These are phyloP conservation scores for Adineta ricciae DNA, from an alignment of 2,888 invertebrate species.

Conservation along the genomic window DNA sequence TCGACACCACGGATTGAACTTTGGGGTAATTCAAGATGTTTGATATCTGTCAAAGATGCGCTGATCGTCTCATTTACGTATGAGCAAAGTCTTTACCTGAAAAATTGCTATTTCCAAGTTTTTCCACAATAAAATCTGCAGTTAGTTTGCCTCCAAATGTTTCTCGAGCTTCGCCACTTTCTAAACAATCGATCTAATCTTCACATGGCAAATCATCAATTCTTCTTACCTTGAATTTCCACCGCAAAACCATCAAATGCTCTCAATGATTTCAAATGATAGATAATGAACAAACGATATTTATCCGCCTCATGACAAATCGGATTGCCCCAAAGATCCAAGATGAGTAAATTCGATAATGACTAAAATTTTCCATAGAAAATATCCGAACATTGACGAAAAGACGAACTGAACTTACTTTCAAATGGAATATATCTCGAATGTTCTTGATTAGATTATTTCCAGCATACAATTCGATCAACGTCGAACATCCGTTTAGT, in stretches of 20 bases:
- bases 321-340: slow-evolving; percentile 48
- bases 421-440: slow-evolving; percentile 46
- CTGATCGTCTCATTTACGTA: no score
- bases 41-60: slow-evolving; percentile 38
- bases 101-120: slow-evolving; percentile 45
- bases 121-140: slow-evolving; percentile 48
- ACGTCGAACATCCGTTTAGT: slow-evolving; percentile 39
- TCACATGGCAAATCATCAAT: not conserved
- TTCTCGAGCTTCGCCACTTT: slow-evolving; percentile 42
- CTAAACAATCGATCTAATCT: not conserved
- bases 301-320: slow-evolving; percentile 43
- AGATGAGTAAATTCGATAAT: slow-evolving; percentile 43
- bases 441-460: slow-evolving; percentile 45
- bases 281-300: slow-evolving; percentile 49
- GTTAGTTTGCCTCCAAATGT: slow-evolving; percentile 49
- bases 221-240: not conserved
- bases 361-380: slow-evolving; percentile 38
- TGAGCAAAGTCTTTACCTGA: slow-evolving; percentile 9
- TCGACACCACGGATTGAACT: slow-evolving; percentile 46
- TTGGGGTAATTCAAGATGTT: slow-evolving; percentile 47
- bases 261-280: slow-evolving; percentile 47
- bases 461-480: slow-evolving; percentile 48
- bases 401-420: slow-evolving; percentile 38
- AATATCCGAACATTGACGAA: no score
- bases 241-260: slow-evolving; percentile 44